These are phyloP conservation scores for Ecliptopera silaceata DNA, from an alignment of 2,888 invertebrate species.

Conservation along the genomic window DNA sequence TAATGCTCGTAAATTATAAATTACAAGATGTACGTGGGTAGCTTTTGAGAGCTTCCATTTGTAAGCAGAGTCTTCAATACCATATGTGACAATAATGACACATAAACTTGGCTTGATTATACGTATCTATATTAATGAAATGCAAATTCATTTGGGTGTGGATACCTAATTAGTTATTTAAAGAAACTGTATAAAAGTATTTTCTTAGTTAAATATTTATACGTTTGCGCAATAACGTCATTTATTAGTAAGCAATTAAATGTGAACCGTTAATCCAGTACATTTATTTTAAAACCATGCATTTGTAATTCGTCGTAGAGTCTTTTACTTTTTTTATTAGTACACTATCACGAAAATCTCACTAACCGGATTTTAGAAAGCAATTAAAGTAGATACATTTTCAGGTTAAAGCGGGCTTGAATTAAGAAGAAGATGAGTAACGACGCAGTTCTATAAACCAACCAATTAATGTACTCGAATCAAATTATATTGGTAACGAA, in stretches of 20 bases:
- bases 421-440: no score
- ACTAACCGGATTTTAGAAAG: neutral
- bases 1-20: slow-evolving; percentile 28
- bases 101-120: slow-evolving; percentile 23
- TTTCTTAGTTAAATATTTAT: slow-evolving; percentile 21
- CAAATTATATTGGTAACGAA: slow-evolving; percentile 23
- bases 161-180: slow-evolving; percentile 20
- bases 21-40: slow-evolving; percentile 26
- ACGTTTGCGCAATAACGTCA: slow-evolving; percentile 4
- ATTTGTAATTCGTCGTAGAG: neutral
- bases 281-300: neutral
- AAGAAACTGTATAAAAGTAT: slow-evolving; percentile 8
- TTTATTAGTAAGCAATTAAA: slow-evolving; percentile 1
- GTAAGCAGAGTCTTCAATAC: slow-evolving; percentile 31
- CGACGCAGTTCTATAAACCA: no score
- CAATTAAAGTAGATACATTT: no score
- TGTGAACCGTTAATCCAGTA: neutral
- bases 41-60: slow-evolving; percentile 31
- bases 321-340: neutral
- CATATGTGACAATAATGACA: slow-evolving; percentile 21
- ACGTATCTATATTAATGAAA: slow-evolving; percentile 24
- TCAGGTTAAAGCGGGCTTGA: no score
- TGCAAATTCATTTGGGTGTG: slow-evolving; percentile 23
- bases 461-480: neutral
- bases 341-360: neutral